These are phyloP conservation scores for Parnassius smintheus DNA, from an alignment of 2,888 invertebrate species.

Conservation along the genomic window DNA sequence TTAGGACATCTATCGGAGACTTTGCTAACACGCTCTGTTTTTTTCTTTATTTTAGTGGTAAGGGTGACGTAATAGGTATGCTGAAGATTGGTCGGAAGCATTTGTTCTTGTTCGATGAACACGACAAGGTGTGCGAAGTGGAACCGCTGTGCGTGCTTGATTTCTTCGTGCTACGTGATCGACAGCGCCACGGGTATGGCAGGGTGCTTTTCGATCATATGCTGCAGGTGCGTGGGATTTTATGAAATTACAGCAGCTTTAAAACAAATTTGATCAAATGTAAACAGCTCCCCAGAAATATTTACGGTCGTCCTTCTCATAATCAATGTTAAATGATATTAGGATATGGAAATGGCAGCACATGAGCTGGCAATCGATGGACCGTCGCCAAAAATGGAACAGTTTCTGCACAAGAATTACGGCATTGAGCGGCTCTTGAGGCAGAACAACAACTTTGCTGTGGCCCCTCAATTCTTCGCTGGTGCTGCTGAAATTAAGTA, in stretches of 20 bases:
- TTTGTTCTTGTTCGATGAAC: conserved; percentile 90
- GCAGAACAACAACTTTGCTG: conserved; percentile 69
- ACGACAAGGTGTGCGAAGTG: conserved; percentile 87
- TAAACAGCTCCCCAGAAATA: neutral
- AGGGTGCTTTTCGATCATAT: conserved; percentile 92
- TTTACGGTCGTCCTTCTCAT: neutral
- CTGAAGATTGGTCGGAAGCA: conserved; percentile 95
- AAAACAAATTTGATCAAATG: neutral
- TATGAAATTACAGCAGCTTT: neutral
- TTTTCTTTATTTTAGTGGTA: conserved; percentile 81
- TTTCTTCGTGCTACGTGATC: conserved; percentile 93
- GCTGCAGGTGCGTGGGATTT: conserved; percentile 82
- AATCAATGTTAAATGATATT: conserved; percentile 2
- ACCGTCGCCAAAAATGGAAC: conserved; percentile 93
- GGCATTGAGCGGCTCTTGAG: conserved; percentile 66
- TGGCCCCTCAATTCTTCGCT: conserved; percentile 54
- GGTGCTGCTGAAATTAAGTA: conserved; percentile 40
- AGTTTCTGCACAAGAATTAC: conserved; percentile 93
- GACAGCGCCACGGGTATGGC: conserved; percentile 93
- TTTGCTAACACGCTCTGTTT: neutral
- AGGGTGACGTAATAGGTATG: conserved; percentile 87
- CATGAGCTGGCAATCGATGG: conserved; percentile 94
- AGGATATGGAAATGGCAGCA: conserved; percentile 85
- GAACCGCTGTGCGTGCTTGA: conserved; percentile 94
- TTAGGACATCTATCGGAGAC: neutral